Base-by-base conservation (phyloP, 1,140 invertebrate species). In the Drosophila repletoides region DNA sequence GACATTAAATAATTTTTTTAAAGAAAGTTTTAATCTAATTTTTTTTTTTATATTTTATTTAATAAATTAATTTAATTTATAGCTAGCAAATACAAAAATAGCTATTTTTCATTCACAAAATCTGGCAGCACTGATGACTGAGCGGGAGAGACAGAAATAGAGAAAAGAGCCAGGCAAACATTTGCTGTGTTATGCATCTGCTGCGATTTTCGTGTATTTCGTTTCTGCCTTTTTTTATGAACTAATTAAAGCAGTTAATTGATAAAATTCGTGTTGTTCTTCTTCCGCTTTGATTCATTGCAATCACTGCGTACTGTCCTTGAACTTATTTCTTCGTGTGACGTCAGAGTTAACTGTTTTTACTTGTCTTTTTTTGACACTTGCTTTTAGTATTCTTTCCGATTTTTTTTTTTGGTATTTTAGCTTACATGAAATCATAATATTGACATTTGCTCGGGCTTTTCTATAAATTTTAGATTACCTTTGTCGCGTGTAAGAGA, bases 401-500 rank as follows among this genome's bases (percentile, higher is more conserved):
- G 43, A 33, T 38, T 67, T 43, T 7, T 60, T 41, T 38, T 46
- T 34, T 63, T 51, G 41, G 12, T 55, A 14, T 36, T 53, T 72
- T 28, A 38, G 40, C 38, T 45, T 38, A 41, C 22, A 28, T 52
- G 19, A 22, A 34, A 64, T 63, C 59, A 56, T 58, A 70, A 77
- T 79, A 79, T 79, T 79, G 75, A 70, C 65, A 70, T 76, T 76
- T 49, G 72, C 64, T 65, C 59, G 73, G 46, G 59, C 49, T 66
- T 73, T 83, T 83, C 77, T 64, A 83, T 83, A 73, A 84, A 83
- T 83, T 83, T 83, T 84, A 83, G 49, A 77, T 83, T 84, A 74
- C 56, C 49, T 67, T 66, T 65, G 12, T 56, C 55, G 64, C 33
- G 55, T 48, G 28, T 51, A 69, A 53, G 12, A 2, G 17, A 40